phyloP scores from a whole-genome alignment of 92 coral and sea anemone genomes.

The Parazoanthus atlanticus region DNA sequence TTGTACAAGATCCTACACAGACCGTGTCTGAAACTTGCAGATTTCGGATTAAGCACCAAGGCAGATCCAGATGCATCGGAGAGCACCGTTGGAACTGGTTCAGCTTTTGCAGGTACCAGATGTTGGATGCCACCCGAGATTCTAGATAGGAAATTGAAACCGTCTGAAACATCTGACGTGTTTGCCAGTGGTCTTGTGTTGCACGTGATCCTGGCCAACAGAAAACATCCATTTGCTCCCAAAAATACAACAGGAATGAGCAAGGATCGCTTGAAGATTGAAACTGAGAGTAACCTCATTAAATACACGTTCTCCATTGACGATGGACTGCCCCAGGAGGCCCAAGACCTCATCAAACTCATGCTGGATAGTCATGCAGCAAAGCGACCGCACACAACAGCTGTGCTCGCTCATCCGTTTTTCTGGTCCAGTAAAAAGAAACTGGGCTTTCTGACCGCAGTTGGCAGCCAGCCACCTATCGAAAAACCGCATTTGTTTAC shows the following conservation, averaged over 20 bases:
- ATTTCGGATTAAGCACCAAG: constrained; percentile 27
- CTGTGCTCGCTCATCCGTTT: constrained; percentile 3
- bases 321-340: not conserved
- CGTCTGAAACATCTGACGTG: constrained; percentile 10
- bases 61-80: not conserved
- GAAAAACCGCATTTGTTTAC: not conserved
- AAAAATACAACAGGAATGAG: not conserved
- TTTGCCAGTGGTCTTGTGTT: constrained; percentile 19
- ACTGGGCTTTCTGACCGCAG: constrained; percentile 16
- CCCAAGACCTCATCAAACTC: not conserved
- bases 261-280: not conserved
- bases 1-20: not conserved
- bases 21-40: constrained; percentile 22
- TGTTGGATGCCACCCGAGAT: constrained; percentile 38
- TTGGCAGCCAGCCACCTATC: constrained; percentile 10
- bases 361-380: not conserved
- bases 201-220: constrained; percentile 4
- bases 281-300: not conserved
- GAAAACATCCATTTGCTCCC: constrained; percentile 18
- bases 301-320: not conserved
- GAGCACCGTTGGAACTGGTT: constrained; percentile 6
- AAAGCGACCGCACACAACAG: constrained; percentile 1
- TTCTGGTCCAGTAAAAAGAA: not conserved
- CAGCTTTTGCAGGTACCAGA: constrained; percentile 18
- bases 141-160: constrained; percentile 1